Evolutionary conservation across 2,888 invertebrate species (phyloP).

Genomic region (Podabrus alpinus): DNA sequence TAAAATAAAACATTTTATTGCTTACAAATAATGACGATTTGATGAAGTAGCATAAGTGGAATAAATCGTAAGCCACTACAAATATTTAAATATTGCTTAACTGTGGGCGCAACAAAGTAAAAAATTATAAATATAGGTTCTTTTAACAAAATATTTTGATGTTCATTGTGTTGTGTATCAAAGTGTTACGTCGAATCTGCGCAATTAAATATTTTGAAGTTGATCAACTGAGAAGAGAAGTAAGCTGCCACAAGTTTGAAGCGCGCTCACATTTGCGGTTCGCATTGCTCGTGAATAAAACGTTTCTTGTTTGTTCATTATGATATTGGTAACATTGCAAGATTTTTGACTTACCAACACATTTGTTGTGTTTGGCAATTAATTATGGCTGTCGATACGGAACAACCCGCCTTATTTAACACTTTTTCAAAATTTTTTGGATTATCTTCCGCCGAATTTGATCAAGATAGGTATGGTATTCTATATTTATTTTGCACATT

Average conservation of each 20-base stretch:
- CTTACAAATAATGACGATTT: background rate
- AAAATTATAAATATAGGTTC: background rate
- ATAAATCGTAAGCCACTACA: background rate
- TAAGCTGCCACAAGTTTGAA: background rate
- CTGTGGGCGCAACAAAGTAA: background rate
- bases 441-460: conserved; percentile 39
- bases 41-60: background rate
- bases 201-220: conserved; percentile 15
- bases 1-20: background rate
- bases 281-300: background rate
- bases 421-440: conserved; percentile 45
- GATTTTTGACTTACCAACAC: background rate
- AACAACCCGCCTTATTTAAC: conserved; percentile 43
- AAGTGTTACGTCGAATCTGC: conserved; percentile 16
- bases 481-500: background rate
- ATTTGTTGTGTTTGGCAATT: background rate
- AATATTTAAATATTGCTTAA: background rate
- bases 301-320: background rate
- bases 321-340: background rate
- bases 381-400: conserved; percentile 38
- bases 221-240: conserved; percentile 25
- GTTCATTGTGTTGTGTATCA: background rate
- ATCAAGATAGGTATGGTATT: conserved; percentile 48
- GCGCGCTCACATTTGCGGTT: conserved; percentile 4
- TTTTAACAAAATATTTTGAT: background rate